phyloP scores from a whole-genome alignment of 2,797 vertebrate genomes.

The Triplophysa bombifrons region DNA sequence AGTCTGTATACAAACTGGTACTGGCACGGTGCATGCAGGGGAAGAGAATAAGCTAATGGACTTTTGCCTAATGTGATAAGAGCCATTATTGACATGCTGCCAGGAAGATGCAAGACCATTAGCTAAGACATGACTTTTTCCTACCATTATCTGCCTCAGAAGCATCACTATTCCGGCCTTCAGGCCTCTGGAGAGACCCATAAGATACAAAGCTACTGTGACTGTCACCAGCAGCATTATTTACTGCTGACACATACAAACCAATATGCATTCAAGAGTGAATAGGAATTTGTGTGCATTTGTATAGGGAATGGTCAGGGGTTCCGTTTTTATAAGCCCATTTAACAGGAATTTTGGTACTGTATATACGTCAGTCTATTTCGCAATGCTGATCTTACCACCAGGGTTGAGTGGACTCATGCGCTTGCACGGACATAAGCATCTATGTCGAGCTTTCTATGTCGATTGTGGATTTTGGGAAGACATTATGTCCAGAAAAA shows the following conservation, averaged over 20 bases:
- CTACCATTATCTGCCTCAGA: slow-evolving; percentile 41
- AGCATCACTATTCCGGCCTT: slow-evolving; percentile 29
- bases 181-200: slow-evolving; percentile 51
- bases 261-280: slow-evolving; percentile 25
- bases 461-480: slow-evolving; percentile 64
- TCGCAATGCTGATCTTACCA: slow-evolving; percentile 38
- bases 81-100: slow-evolving; percentile 99
- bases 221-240: slow-evolving; percentile 63
- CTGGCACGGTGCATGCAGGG: slow-evolving; percentile 47
- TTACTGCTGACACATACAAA: slow-evolving; percentile 29
- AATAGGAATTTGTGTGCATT: slow-evolving; percentile 18
- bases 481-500: slow-evolving; percentile 63
- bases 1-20: slow-evolving; percentile 68
- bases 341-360: slow-evolving; percentile 55
- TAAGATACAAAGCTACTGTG: slow-evolving; percentile 66
- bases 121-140: slow-evolving; percentile 71
- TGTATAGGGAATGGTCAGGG: slow-evolving; percentile 12
- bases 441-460: background rate
- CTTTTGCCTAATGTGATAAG: slow-evolving; percentile 99
- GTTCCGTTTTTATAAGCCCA: slow-evolving; percentile 57
- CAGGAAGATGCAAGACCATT: slow-evolving; percentile 98
- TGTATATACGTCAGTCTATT: slow-evolving; percentile 66
- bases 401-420: background rate
- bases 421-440: background rate
- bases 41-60: slow-evolving; percentile 96